These are phyloP conservation scores for Poecilia wingei DNA, from an alignment of 2,797 vertebrate genomes.

Conservation along the genomic window DNA sequence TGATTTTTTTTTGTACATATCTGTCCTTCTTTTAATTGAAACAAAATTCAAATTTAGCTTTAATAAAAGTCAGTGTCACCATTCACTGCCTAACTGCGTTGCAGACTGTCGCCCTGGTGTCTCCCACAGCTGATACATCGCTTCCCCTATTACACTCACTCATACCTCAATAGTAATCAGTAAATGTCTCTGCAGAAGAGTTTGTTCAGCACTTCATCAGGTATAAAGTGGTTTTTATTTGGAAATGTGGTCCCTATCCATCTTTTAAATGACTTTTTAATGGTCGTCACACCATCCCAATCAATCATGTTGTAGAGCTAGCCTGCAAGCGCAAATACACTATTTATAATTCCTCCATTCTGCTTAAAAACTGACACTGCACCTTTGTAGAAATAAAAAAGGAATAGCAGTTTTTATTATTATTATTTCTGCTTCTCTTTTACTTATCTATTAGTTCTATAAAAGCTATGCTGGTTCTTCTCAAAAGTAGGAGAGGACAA, in stretches of 20 bases:
- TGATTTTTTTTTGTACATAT: conserved; percentile 1
- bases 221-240: conserved; percentile 86
- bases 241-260: conserved; percentile 85
- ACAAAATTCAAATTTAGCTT: conserved; percentile 22
- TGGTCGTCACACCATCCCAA: conserved; percentile 84
- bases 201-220: conserved; percentile 85
- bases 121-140: conserved; percentile 48
- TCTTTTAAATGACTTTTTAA: conserved; percentile 89
- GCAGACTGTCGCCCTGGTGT: conserved; percentile 33
- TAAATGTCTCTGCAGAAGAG: conserved; percentile 82
- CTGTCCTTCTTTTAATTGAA: conserved; percentile 33
- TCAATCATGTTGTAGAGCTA: conserved; percentile 81
- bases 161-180: conserved; percentile 72
- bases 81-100: not conserved
- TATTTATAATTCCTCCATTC: conserved; percentile 77
- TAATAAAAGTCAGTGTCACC: conserved; percentile 24
- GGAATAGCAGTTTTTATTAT: conserved; percentile 19
- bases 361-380: conserved; percentile 55
- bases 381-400: conserved; percentile 38
- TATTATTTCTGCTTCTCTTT: conserved; percentile 35
- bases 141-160: conserved; percentile 63
- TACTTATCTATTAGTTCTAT: conserved; percentile 13
- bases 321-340: conserved; percentile 74
- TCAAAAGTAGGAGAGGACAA: conserved; percentile 23
- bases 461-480: conserved; percentile 14